A percentile compares a stretch with the other conserved stretches of the same genome.
Evolutionary conservation across 2,888 invertebrate genomes (phyloP).

Genomic region (Cephus nigrinus): DNA sequence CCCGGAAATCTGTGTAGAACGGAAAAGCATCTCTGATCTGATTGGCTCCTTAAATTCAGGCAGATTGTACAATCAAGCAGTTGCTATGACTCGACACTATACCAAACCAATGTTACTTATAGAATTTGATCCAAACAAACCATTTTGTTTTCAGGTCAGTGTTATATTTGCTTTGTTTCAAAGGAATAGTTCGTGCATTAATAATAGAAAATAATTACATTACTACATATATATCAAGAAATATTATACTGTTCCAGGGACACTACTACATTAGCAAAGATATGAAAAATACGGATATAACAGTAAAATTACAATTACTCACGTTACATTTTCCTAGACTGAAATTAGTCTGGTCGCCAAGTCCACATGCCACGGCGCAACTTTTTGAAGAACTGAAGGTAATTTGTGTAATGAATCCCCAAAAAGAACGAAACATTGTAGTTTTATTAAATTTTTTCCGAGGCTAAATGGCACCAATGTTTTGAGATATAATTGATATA

Average conservation of each 20-base stretch:
- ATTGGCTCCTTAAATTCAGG: slow-evolving; percentile 96
- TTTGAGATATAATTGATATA: slow-evolving; percentile 1
- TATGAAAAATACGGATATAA: slow-evolving; percentile 80
- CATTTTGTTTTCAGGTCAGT: slow-evolving; percentile 86
- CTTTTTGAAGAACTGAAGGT: slow-evolving; percentile 95
- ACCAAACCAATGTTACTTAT: slow-evolving; percentile 90
- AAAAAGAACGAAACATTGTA: slow-evolving; percentile 9
- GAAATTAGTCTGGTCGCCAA: slow-evolving; percentile 95
- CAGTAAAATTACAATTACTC: slow-evolving; percentile 89
- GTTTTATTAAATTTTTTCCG: neutral
- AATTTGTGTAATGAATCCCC: slow-evolving; percentile 25
- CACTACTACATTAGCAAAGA: slow-evolving; percentile 84
- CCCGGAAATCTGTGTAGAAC: slow-evolving; percentile 95
- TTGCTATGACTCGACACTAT: slow-evolving; percentile 92
- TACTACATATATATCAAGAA: neutral
- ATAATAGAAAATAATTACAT: neutral
- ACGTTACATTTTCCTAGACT: slow-evolving; percentile 95
- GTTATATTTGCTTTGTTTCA: neutral
- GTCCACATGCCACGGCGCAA: slow-evolving; percentile 95
- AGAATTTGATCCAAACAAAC: slow-evolving; percentile 95
- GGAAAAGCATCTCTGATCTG: slow-evolving; percentile 95
- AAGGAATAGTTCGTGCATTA: neutral
- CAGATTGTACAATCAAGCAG: slow-evolving; percentile 93
- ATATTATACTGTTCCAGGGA: slow-evolving; percentile 70
- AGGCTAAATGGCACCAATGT: neutral